Base-by-base conservation (phyloP, 1,140 invertebrate species). In the Melitaea cinxia region DNA sequence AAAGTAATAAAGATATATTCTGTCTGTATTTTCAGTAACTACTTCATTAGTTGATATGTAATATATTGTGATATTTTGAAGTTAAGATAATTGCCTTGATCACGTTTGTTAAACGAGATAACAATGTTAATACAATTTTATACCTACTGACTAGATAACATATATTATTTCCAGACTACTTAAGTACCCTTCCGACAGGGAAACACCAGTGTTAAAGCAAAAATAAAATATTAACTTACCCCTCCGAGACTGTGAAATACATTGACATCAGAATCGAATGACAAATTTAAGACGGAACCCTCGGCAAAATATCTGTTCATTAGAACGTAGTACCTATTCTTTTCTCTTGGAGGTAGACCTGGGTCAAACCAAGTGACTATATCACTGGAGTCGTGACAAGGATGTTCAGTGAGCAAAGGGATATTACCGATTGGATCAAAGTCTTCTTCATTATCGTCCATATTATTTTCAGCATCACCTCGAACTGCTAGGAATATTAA, bases 301-400 rank as follows among this genome's bases (percentile, higher is more conserved):
- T 2, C 42, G 2, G 42, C 9, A 12, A 47, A 47, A n/a, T 21
- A 12, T 47, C 7, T 47, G 5, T 47, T 47, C 9, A 47, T 47
- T 2, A 47, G 4, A 2, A 52, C 26, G 30, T 52, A 52, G 4
- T 52, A 52, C 2, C 49, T 52, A 52, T 52, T 52, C 10, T 52
- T 52, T 15, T 52, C 49, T 14, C 49, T n/a, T 10, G 49, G 24
- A 5, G 49, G 49, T 14, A 52, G 17, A 28, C 49, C 26, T 7
- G 49, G 49, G 12, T 52, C 49, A 7, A 28, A 52, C 49, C 49
- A 52, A 30, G 26, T 52, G 14, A 52, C 23, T 9, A 52, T 30
- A 9, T 52, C 24, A 5, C 7, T 52, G n/a, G 21, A 6, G 10
- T 24, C 49, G 0, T 9, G n/a, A 28, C 49, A 52, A 1, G 49